Evolutionary conservation across 2,113 vertebrate species (phyloP).

Genomic region (Donacobius atricapilla): DNA sequence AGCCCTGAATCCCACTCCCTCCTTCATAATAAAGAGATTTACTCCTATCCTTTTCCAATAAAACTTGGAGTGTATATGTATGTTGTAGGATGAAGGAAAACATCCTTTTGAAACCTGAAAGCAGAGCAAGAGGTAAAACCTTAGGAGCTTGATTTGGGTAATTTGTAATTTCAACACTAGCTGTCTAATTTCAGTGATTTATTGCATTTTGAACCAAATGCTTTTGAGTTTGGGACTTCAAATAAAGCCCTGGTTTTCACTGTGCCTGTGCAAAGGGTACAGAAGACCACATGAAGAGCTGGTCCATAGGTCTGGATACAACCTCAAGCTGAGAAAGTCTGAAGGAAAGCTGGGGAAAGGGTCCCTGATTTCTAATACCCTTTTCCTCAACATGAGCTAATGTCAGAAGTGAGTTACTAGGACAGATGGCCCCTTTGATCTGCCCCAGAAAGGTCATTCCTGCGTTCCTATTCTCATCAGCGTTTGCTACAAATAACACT

Average conservation of each 20-base stretch:
- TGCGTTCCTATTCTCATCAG: not conserved
- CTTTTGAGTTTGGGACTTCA: not conserved
- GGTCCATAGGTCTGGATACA: not conserved
- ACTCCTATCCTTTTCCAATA: not conserved
- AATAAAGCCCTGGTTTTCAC: not conserved
- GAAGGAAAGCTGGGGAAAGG: not conserved
- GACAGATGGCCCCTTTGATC: constrained; percentile 22
- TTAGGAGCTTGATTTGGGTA: not conserved
- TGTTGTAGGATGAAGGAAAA: not conserved
- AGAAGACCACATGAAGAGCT: not conserved
- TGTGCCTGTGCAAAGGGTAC: not conserved
- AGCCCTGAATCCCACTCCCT: not conserved
- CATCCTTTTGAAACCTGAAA: not conserved
- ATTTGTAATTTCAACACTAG: not conserved
- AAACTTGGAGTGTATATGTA: not conserved
- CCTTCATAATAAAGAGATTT: not conserved
- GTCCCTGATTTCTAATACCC: not conserved
- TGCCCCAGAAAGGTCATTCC: not conserved
- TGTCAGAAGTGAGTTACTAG: not conserved
- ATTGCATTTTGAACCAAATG: not conserved
- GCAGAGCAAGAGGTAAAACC: not conserved
- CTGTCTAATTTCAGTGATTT: not conserved
- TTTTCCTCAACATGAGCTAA: not conserved
- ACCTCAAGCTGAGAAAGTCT: not conserved
- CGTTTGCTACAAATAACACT: not conserved